phyloP scores from a whole-genome alignment of 2,888 invertebrate genomes.

The Ceriagrion tenellum region DNA sequence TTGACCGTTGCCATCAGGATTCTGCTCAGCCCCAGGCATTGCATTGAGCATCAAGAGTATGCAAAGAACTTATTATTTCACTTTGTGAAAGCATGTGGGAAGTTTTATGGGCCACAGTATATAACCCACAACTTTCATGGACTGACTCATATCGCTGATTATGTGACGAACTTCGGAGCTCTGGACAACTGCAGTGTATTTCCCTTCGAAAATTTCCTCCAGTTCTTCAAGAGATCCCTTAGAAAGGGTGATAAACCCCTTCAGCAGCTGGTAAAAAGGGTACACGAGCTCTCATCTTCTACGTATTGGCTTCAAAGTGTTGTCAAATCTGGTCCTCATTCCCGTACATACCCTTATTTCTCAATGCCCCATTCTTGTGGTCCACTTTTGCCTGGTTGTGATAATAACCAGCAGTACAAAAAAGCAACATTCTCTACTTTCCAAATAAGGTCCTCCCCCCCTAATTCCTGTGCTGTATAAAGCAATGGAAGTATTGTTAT shows the following conservation, averaged over 20 bases:
- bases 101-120: constrained; percentile 37
- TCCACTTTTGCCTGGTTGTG: background rate
- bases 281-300: constrained; percentile 1
- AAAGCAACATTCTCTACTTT: background rate
- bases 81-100: constrained; percentile 43
- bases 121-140: constrained; percentile 37
- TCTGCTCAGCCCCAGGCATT: constrained; percentile 28
- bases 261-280: constrained; percentile 33
- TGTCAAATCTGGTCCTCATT: background rate
- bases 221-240: constrained; percentile 17
- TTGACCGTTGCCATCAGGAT: background rate
- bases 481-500: constrained; percentile 19
- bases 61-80: constrained; percentile 14
- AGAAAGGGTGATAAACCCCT: constrained; percentile 50
- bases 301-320: background rate
- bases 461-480: background rate
- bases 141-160: background rate
- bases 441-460: background rate
- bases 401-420: background rate
- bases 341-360: background rate
- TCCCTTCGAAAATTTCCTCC: constrained; percentile 49
- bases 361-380: background rate
- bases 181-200: constrained; percentile 39
- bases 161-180: constrained; percentile 1
- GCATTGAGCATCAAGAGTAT: background rate